These are phyloP conservation scores for Steinernema feltiae DNA, from an alignment of 1,140 invertebrate genomes.

Conservation along the genomic window DNA sequence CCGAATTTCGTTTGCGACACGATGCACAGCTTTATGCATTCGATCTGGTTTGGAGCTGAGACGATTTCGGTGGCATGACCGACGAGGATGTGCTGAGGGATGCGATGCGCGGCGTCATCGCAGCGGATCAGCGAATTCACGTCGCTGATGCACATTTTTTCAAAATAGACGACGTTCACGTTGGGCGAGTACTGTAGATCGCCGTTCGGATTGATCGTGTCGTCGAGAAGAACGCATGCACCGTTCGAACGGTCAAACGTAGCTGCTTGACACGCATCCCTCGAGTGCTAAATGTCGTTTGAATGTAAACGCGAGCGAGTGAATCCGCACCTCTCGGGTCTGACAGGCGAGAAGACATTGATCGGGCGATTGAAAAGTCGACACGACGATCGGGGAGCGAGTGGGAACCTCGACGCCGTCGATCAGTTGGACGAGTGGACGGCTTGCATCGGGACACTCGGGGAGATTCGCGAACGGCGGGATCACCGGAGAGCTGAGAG, in stretches of 20 bases:
- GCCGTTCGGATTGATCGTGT: neutral
- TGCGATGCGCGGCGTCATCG: neutral
- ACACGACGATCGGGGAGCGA: neutral
- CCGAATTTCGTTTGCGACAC: neutral
- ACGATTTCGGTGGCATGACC: neutral
- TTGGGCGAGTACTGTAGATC: constrained; percentile 2
- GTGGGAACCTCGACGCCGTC: neutral
- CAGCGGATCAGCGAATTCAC: neutral
- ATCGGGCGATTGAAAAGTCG: neutral
- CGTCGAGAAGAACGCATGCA: neutral
- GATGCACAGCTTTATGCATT: neutral
- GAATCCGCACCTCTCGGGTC: neutral
- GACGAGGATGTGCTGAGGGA: constrained; percentile 10
- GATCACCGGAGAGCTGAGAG: neutral
- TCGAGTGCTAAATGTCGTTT: neutral
- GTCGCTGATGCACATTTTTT: neutral
- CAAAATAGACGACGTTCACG: constrained; percentile 1
- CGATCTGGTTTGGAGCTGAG: neutral
- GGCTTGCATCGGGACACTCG: neutral
- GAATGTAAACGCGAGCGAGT: neutral
- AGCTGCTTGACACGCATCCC: neutral
- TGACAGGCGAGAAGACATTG: neutral
- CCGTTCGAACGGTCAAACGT: neutral
- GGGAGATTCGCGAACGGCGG: neutral
- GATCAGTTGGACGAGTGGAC: neutral